Evolutionary conservation across 2,797 vertebrate species (phyloP).

Genomic region (Australoheros facetus): DNA sequence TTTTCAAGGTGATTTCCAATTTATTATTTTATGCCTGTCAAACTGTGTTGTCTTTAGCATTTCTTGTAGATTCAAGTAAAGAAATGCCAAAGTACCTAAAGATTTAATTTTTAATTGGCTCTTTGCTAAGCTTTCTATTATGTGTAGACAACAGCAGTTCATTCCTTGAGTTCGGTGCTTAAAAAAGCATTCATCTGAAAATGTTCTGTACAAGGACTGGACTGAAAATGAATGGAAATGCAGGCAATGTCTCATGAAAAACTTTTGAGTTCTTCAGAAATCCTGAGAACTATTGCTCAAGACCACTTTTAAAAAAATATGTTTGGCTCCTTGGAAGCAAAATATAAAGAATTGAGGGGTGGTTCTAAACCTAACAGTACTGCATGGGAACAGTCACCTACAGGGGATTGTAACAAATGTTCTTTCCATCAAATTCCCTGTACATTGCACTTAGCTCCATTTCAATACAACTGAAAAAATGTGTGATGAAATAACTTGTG

Average conservation of each 20-base stretch:
- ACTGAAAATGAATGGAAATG: too few relatives aligned
- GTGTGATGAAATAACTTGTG: neutral
- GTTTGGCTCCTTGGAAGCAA: too few relatives aligned
- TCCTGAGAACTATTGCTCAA: too few relatives aligned
- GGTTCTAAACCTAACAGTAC: neutral
- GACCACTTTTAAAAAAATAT: too few relatives aligned
- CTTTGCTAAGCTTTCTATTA: neutral
- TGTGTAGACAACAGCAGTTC: neutral
- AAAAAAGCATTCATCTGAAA: neutral
- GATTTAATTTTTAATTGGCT: neutral
- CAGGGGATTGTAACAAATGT: neutral
- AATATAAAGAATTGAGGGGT: neutral
- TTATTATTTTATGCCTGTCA: neutral
- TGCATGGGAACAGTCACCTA: too few relatives aligned
- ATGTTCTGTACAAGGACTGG: neutral
- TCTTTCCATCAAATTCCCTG: neutral
- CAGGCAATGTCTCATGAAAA: neutral
- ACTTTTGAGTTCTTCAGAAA: neutral
- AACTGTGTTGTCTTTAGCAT: rapidly evolving
- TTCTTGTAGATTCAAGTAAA: neutral
- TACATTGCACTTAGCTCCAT: neutral
- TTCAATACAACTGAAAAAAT: neutral
- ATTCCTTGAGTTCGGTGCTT: neutral
- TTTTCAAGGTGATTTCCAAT: too few relatives aligned
- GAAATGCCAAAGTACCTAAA: neutral